Evolutionary conservation across 2,797 vertebrate genomes (phyloP).

Genomic region (Acanthis flammea): DNA sequence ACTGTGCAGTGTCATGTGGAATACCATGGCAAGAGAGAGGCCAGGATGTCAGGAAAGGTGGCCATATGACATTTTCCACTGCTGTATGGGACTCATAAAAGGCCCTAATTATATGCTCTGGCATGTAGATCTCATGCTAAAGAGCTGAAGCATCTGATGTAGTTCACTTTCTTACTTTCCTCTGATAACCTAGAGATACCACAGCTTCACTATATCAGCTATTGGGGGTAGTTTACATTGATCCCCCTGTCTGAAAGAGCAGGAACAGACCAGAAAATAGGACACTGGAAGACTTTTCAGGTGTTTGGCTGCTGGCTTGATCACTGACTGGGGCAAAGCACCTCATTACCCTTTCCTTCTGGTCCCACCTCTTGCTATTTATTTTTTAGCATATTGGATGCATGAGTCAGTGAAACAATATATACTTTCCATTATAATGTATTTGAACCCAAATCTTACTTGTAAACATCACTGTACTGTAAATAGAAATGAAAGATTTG

Average conservation of each 20-base stretch:
- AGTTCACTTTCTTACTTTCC: background rate
- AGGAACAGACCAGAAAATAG: background rate
- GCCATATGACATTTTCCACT: background rate
- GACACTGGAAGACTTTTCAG: background rate
- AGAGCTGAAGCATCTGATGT: background rate
- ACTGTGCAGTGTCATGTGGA: background rate
- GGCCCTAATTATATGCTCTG: background rate
- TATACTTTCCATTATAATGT: background rate
- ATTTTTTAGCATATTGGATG: background rate
- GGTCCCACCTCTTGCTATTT: background rate
- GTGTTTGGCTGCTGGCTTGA: background rate
- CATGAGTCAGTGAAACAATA: background rate
- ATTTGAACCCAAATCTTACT: background rate
- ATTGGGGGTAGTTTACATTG: background rate
- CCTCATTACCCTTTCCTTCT: background rate
- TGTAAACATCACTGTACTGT: background rate
- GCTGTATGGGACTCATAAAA: background rate
- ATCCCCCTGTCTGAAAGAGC: background rate
- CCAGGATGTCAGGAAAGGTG: background rate
- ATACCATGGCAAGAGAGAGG: background rate
- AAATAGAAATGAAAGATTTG: slow-evolving; percentile 6
- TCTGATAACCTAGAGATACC: background rate
- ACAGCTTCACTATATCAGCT: background rate
- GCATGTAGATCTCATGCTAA: background rate
- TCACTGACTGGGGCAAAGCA: background rate